phyloP scores from a whole-genome alignment of 53 echinoderm and acorn worm species.

The Echinarachnius parma region DNA sequence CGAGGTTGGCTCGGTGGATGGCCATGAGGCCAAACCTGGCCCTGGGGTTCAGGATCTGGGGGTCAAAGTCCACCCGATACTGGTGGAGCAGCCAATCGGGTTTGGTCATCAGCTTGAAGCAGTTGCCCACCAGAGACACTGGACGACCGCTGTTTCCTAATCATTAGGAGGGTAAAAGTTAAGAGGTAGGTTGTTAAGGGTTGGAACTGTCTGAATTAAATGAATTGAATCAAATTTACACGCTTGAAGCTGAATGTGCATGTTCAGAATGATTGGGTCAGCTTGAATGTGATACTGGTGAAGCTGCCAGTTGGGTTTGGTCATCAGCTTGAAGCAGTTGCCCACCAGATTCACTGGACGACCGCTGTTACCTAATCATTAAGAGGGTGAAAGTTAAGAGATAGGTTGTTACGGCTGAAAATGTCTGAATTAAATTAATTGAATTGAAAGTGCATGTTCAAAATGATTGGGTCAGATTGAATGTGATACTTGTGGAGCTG shows the following conservation, averaged over 20 bases:
- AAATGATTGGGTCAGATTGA: conserved; percentile 62
- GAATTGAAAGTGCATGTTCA: too few relatives aligned
- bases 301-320: conserved; percentile 58
- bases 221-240: too few relatives aligned
- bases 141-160: conserved; percentile 35
- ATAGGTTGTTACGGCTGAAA: too few relatives aligned
- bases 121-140: conserved; percentile 54
- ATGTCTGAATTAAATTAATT: too few relatives aligned
- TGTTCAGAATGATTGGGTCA: conserved; percentile 59
- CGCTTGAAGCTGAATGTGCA: too few relatives aligned
- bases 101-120: conserved; percentile 58
- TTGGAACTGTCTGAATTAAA: too few relatives aligned
- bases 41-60: conserved; percentile 55
- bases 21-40: conserved; percentile 61
- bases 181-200: too few relatives aligned
- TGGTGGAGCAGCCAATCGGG: conserved; percentile 78
- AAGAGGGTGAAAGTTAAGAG: too few relatives aligned
- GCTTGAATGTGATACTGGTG: conserved; percentile 88
- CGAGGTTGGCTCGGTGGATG: conserved; percentile 43
- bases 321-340: conserved; percentile 72
- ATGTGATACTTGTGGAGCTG: conserved; percentile 86
- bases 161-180: too few relatives aligned
- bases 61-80: conserved; percentile 80
- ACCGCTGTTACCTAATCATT: conserved; percentile 51
- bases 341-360: conserved; percentile 18